A percentile compares a stretch with the other conserved stretches of the same genome.
Conservation (phyloP, 1,140 invertebrate species). For the Halotydeus destructor region DNA sequence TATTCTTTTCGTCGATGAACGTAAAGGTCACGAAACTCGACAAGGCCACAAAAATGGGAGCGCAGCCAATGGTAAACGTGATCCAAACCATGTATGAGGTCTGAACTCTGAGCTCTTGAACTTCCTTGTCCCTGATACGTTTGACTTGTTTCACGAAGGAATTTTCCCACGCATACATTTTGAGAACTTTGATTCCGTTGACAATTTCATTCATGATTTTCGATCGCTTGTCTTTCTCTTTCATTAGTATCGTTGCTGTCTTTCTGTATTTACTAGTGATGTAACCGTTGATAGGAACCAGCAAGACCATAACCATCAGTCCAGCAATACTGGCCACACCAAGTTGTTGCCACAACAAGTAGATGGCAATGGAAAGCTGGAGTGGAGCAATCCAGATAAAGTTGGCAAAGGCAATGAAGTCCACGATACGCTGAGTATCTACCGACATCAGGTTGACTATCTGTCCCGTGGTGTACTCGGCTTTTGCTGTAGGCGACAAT, state of each 20-base stretch:
- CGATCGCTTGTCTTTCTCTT: slow-evolving; percentile 25
- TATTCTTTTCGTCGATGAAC: slow-evolving; percentile 23
- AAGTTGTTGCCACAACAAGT: slow-evolving; percentile 22
- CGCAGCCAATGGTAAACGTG: slow-evolving; percentile 14
- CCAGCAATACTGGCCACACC: slow-evolving; percentile 23
- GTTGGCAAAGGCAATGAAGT: slow-evolving; percentile 12
- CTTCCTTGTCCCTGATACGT: slow-evolving; percentile 11
- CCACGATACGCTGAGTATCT: slow-evolving; percentile 7
- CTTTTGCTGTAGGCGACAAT: slow-evolving; percentile 13
- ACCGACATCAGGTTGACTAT: slow-evolving; percentile 16
- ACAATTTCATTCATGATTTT: slow-evolving; percentile 26
- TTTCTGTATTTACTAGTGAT: slow-evolving; percentile 52
- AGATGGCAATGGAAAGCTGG: slow-evolving; percentile 21
- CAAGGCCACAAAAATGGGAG: slow-evolving; percentile 15
- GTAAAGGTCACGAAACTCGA: slow-evolving; percentile 21
- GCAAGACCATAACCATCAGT: slow-evolving; percentile 32
- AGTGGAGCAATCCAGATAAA: slow-evolving; percentile 18
- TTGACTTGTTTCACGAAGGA: slow-evolving; percentile 11
- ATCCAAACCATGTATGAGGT: slow-evolving; percentile 8
- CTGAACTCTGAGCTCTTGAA: slow-evolving; percentile 6
- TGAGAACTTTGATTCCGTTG: slow-evolving; percentile 47
- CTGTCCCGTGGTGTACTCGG: slow-evolving; percentile 15
- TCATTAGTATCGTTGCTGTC: slow-evolving; percentile 25
- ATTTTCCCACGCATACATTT: slow-evolving; percentile 55
- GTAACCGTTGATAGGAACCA: slow-evolving; percentile 70